Evolutionary conservation across 2,797 vertebrate species (phyloP), one percentile per base, ranked within the genome.

Genomic region (Poeciliopsis paucimaculata): DNA sequence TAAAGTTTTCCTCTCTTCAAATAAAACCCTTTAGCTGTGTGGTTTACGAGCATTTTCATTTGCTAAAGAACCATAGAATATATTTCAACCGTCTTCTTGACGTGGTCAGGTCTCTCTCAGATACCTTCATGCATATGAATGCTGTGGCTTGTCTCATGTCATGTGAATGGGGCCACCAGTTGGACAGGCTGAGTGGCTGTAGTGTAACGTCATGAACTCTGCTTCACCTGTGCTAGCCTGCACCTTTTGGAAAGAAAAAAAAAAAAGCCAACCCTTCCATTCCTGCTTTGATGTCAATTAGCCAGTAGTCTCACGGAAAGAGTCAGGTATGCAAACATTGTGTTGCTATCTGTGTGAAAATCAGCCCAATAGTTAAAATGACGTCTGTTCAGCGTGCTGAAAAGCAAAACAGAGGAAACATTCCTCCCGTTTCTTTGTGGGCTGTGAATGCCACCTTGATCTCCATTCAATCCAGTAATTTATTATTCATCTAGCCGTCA

Each of bases 261-360:
- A n/a, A n/a, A 60, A 80, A 87, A 62, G 78, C 47, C 49, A 81
- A 76, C 78, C 20, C 79, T 62, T 80, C 51, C 77, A 23, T 81
- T 86, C 85, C 83, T 78, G 84, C 88, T 94, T 95, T 95, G 85
- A 95, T 92, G 83, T 71, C 82, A 90, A 90, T 93, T 94, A 94
- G 91, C 84, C 87, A 90, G 91, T 90, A 87, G 86, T 74, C 87
- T 81, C 53, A 81, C 77, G 31, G 28, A 72, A 83, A 90, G 87
- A 77, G 85, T 39, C 60, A 92, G 83, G 90, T 93, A 94, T 94
- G 93, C 84, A 94, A 95, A 95, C 94, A 95, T 47, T 62, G 78
- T 78, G 7, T 12, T 34, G 1, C 77, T 95, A 96, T 96, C 94
- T 77, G 92, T 93, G 91, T 82, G 90, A 94, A 94, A 91, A 95